Base-by-base conservation (phyloP, 2,113 vertebrate species). In the Petrocephalus microphthalmus region DNA sequence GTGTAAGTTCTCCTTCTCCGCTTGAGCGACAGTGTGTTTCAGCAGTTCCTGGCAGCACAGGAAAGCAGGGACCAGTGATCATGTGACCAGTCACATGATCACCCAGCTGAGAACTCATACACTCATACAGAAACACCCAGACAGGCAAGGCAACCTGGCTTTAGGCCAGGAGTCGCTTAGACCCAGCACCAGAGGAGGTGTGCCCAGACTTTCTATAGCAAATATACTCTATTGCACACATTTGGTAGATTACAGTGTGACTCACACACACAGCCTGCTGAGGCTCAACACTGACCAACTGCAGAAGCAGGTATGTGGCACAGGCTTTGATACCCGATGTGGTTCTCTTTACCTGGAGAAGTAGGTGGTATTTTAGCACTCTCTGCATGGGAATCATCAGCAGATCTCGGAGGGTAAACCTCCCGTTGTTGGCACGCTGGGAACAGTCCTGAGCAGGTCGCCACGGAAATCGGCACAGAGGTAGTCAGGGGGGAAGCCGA, bases 321-420 rank as follows among this genome's bases (percentile, higher is more conserved):
- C 45, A 10, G 45, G 19, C 37, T 45, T 83, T 22, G 42, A 42
- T 10, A n/a, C 19, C 3, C n/a, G 19, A 83, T 83, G 81, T 11
- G 37, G 20, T 83, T 83, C 42, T 22, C 19, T 19, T 22, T 90
- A 95, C 95, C 95, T 96, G 95, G 17, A 96, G 93, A 0, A 96
- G 93, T 33, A 99, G 96, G 91, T 96, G 97, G 51, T 99, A 98
- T 88, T 99, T 98, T 15, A 99, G 96, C 5, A 98, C 97, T 19
- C 97, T 93, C 92, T 99, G 97, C 96, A 99, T 97, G 0, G 97
- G 97, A 2, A 99, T 97, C 97, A 99, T 98, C 51, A 99, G 95
- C 25, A 99, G 94, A 88, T 99, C 97, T 88, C 97, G 90, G 67
- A 99, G 93, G 67, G 96, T 95, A 92, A 98, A 98, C 37, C 97